Evolutionary conservation across 2,797 vertebrate species (phyloP).

Genomic region (Taeniopygia guttata): DNA sequence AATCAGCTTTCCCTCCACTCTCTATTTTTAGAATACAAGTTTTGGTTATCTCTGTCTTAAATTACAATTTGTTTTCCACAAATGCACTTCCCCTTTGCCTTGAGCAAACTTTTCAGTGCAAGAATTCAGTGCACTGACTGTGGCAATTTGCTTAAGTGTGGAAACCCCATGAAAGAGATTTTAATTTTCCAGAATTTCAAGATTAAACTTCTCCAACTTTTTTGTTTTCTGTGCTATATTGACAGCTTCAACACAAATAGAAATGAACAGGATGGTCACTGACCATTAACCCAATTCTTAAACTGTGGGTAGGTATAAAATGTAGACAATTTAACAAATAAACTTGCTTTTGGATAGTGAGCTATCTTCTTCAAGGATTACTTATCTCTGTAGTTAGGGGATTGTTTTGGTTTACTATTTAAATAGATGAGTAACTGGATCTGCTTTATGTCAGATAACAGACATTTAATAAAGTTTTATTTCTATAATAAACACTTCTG

Average conservation of each 20-base stretch:
- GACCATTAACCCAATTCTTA: neutral
- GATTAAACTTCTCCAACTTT: neutral
- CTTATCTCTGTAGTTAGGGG: neutral
- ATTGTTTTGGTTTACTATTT: neutral
- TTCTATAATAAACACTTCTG: neutral
- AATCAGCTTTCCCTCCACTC: neutral
- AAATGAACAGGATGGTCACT: neutral
- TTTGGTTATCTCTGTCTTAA: neutral
- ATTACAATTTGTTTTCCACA: neutral
- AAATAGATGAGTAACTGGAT: neutral
- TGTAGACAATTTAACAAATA: neutral
- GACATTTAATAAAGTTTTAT: neutral
- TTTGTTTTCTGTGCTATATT: neutral
- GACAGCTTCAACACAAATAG: neutral
- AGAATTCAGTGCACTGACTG: neutral
- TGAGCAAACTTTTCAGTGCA: neutral
- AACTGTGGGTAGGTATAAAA: neutral
- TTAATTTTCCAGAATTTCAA: neutral
- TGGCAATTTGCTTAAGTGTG: neutral
- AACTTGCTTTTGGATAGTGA: slow-evolving; percentile 35
- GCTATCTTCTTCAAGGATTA: neutral
- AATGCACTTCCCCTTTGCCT: neutral
- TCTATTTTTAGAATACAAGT: neutral
- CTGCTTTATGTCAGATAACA: neutral
- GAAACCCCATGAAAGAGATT: neutral